These are phyloP conservation scores for Hypomesus transpacificus DNA, from an alignment of 2,113 vertebrate genomes.

Conservation along the genomic window DNA sequence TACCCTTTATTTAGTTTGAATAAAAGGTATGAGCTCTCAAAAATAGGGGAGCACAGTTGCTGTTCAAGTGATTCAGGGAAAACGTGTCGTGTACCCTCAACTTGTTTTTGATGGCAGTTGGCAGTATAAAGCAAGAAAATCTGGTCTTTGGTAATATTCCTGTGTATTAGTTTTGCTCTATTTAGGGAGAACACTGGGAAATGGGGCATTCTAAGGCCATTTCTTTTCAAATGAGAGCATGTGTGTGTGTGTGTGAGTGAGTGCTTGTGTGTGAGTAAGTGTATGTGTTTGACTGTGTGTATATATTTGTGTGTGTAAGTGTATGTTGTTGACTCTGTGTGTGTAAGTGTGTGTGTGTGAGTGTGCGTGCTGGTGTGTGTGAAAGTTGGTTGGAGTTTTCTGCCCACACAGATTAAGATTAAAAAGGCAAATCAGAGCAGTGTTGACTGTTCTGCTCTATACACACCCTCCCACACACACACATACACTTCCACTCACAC, in stretches of 20 bases:
- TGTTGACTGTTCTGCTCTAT: conserved; percentile 47
- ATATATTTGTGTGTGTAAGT: neutral
- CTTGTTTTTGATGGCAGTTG: conserved; percentile 73
- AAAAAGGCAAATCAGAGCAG: too few relatives aligned
- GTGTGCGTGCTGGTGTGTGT: neutral
- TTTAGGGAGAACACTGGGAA: conserved; percentile 12
- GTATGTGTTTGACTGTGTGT: neutral
- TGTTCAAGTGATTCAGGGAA: conserved; percentile 19
- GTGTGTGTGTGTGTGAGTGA: neutral
- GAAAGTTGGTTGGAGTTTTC: conserved; percentile 21
- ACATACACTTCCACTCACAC: conserved; percentile 36
- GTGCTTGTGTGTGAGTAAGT: neutral
- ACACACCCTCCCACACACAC: neutral
- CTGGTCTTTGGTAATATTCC: conserved; percentile 71
- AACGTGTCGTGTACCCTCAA: conserved; percentile 42
- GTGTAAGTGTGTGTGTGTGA: neutral
- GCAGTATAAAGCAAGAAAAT: conserved; percentile 66
- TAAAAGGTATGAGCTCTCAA: conserved; percentile 33
- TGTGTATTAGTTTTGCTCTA: conserved; percentile 44
- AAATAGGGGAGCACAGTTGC: conserved; percentile 26
- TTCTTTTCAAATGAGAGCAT: conserved; percentile 13
- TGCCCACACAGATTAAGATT: neutral
- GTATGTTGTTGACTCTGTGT: neutral
- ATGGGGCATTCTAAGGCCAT: conserved; percentile 29
- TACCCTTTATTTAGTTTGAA: too few relatives aligned